Percentiles rank a stretch among this genome's conserved stretches.
These are phyloP conservation scores for Procavia capensis DNA, from an alignment of 2,113 vertebrate genomes.

Conservation along the genomic window DNA sequence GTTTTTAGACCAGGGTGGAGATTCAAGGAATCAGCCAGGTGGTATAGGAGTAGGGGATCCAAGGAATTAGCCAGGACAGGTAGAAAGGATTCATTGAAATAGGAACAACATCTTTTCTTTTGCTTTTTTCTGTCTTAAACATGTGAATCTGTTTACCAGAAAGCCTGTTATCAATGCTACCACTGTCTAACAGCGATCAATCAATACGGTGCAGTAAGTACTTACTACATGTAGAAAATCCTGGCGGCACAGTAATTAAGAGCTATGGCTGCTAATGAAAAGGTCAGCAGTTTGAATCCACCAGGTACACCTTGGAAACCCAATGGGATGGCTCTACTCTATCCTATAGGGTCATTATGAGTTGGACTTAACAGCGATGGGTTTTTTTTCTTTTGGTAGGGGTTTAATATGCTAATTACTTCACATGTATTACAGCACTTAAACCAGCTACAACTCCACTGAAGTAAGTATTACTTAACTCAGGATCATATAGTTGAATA, in stretches of 20 bases:
- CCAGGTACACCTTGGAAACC: too few relatives aligned
- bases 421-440: conserved; percentile 1
- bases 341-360: too few relatives aligned
- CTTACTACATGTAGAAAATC: background rate
- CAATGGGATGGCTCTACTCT: too few relatives aligned
- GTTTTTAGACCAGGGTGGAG: background rate
- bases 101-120: background rate
- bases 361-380: too few relatives aligned
- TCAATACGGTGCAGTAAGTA: background rate
- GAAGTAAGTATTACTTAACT: background rate
- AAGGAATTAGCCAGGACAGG: background rate
- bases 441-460: background rate
- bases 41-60: too few relatives aligned
- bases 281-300: too few relatives aligned
- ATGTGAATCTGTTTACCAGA: background rate
- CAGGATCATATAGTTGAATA: background rate
- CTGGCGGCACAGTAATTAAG: too few relatives aligned
- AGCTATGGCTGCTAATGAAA: too few relatives aligned
- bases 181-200: background rate
- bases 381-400: too few relatives aligned
- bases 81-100: background rate
- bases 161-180: background rate
- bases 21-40: too few relatives aligned
- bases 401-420: background rate
- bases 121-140: conserved; percentile 9